A percentile compares a stretch with the other conserved stretches of the same genome.
These are phyloP conservation scores for Botrylloides violaceus DNA, from an alignment of 23 tunicate genomes.

Conservation along the genomic window DNA sequence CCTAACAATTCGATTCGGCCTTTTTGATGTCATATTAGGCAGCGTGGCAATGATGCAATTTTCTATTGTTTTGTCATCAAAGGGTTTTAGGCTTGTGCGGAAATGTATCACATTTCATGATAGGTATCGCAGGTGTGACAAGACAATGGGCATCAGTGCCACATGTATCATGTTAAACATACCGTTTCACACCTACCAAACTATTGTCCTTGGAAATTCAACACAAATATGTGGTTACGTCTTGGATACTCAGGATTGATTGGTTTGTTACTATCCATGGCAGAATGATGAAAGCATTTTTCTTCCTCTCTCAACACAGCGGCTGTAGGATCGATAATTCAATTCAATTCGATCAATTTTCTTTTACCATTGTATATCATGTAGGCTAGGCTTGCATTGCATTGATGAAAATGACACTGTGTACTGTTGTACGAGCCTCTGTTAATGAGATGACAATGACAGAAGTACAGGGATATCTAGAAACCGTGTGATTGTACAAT, in stretches of 20 bases:
- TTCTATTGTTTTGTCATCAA: conserved; percentile 5
- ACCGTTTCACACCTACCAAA: conserved; percentile 22
- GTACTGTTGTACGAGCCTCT: no score
- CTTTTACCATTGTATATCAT: no score
- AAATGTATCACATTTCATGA: conserved; percentile 5
- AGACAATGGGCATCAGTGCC: conserved; percentile 10
- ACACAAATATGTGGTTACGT: not conserved
- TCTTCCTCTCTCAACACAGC: no score
- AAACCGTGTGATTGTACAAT: no score
- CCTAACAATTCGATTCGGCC: not conserved
- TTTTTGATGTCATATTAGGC: conserved; percentile 4
- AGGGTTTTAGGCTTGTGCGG: not conserved
- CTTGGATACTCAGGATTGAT: not conserved
- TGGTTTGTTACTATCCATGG: not conserved
- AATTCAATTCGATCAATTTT: no score
- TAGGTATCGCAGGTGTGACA: conserved; percentile 13
- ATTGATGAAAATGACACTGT: no score
- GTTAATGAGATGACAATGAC: no score
- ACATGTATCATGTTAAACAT: conserved; percentile 12
- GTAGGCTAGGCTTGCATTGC: no score
- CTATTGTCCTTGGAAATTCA: conserved; percentile 11
- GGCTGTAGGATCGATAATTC: no score
- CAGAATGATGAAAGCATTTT: no score
- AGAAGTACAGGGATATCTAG: no score
- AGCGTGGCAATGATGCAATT: conserved; percentile 2